Evolutionary conservation across 2,888 invertebrate genomes (phyloP), one percentile per base, ranked within the genome.

Genomic region (Mesorhabditis spiculigera): DNA sequence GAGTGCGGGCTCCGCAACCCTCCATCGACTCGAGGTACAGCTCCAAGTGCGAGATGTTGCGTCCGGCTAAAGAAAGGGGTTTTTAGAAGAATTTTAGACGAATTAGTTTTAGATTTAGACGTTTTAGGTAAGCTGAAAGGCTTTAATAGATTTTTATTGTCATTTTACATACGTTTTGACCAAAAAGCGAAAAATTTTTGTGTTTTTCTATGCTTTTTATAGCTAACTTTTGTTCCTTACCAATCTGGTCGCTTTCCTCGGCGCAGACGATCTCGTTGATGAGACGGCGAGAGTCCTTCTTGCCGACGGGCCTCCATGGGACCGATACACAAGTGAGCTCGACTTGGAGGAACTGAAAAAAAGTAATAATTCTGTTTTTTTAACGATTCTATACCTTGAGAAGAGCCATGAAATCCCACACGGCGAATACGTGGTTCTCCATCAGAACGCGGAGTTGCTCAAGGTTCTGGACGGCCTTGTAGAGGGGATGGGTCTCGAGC

Each of bases 361-460:
- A 63, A 61, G 16, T 63, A 0, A 44, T 16, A 43, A 3, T 65
- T 41, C 44, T 45, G 5, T 6, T 28, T 45, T 1, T 6, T 28
- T 41, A 61, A 8, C 41, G 28, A 66, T 6, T 5, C 41, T 45
- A 13, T 63, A 66, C 73, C 68, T 74, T 74, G 43, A 74, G 72
- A 13, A 74, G 72, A 67, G 68, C 65, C 74, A 74, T 74, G 65
- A 74, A 74, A 58, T 74, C 74, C 74, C 72, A 72, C n/a, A 74
- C 74, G 41, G 72, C 72, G 68, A 67, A 74, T 45, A 74, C 74
- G 69, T 74, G 74, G 58, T 72, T 68, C 42, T 72, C 64, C 74
- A 74, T 74, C 68, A 74, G 72, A 45, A 67, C 63, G 16, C 72
- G 72, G 44, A 74, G 74, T 62, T 74, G 69, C 4, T 70, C 71